Evolutionary conservation across 2,113 vertebrate species (phyloP).

Genomic region (Martes martes): DNA sequence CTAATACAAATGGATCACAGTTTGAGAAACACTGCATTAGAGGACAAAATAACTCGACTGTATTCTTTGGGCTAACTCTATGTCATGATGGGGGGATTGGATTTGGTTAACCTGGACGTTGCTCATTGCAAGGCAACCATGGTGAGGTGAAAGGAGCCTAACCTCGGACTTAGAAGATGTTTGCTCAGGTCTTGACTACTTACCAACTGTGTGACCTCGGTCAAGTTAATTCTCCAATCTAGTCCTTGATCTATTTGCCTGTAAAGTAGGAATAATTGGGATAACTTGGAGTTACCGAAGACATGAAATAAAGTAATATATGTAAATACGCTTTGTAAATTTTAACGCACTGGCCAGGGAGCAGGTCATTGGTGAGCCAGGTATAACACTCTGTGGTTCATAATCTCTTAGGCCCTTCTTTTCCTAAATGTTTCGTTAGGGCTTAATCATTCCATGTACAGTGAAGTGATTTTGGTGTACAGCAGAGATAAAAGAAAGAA

Average conservation of each 20-base stretch:
- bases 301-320: background rate
- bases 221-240: background rate
- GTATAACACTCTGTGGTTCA: background rate
- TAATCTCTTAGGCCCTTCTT: background rate
- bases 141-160: background rate
- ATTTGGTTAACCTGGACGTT: background rate
- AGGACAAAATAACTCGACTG: background rate
- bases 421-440: background rate
- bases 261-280: background rate
- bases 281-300: background rate
- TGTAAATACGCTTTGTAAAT: slow-evolving; percentile 23
- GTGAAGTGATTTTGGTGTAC: background rate
- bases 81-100: background rate
- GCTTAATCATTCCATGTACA: background rate
- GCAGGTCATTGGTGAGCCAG: background rate
- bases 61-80: background rate
- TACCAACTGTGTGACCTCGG: background rate
- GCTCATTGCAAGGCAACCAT: background rate
- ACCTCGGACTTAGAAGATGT: background rate
- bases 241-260: background rate
- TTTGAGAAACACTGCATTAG: background rate
- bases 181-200: background rate
- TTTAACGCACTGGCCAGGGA: background rate
- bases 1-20: background rate
- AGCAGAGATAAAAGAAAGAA: background rate